Evolutionary conservation across 2,888 invertebrate species (phyloP), one percentile per base, ranked within the genome.

Genomic region (Tipula vernalis): DNA sequence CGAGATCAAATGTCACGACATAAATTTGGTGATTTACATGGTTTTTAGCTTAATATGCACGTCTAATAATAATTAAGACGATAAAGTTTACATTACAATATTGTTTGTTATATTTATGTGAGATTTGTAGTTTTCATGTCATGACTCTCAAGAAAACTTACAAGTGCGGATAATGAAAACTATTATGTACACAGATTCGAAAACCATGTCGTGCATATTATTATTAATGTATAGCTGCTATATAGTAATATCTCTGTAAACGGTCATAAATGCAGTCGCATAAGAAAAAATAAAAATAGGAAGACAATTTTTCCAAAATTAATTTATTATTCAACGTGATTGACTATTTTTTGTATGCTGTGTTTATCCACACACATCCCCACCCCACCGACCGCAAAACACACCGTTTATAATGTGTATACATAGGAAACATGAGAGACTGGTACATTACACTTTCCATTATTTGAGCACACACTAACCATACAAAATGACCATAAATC

Each of bases 251-350:
- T 15, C 28, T 71, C 71, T 71, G 28, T 71, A 71, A 71, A 71
- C 28, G 71, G 71, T 71, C 71, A 28, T 71, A 0, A 2, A 10
- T 71, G 28, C 28, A 71, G 15, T 71, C 13, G 71, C 71, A 15
- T 57, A 51, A 5, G 15, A 51, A 28, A 51, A 51, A 51, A 71
- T 71, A 28, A 51, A 51, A 51, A 71, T 71, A 28, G 71, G 71
- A 71, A 71, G 71, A 71, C 0, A 28, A 28, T 28, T 71, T 71
- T 71, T 71, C 71, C 71, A 71, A 71, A 71, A 71, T 28, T 71
- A 71, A 71, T 71, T 71, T 71, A 71, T 71, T 71, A 71, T 71
- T 71, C 71, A 71, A 71, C 71, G 71, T 71, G 71, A 71, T 71
- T 71, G 71, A 71, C 71, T 71, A 13, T 71, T 71, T 71, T 71